Evolutionary conservation across 2,888 invertebrate species (phyloP).

Genomic region (Heliconius ismenius): DNA sequence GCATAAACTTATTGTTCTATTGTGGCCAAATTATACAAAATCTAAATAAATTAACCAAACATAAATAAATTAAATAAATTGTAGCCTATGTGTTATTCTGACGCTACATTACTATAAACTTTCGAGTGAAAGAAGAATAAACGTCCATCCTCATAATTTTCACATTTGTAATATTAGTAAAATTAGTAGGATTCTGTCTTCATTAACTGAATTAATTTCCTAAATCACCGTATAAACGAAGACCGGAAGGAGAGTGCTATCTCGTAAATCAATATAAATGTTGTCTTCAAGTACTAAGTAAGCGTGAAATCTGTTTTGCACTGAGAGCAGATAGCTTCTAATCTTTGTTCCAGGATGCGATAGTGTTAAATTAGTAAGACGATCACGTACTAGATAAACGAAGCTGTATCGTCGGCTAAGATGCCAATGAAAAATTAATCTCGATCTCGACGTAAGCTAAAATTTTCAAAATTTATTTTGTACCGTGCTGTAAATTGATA

Average conservation of each 20-base stretch:
- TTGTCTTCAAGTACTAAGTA: constrained; percentile 27
- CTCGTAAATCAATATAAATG: constrained; percentile 40
- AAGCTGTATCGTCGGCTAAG: constrained; percentile 34
- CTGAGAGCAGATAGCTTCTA: constrained; percentile 36
- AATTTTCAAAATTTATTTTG: neutral
- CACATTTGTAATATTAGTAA: no score
- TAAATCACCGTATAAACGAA: constrained; percentile 12
- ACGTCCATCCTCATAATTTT: no score
- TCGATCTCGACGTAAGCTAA: constrained; percentile 11
- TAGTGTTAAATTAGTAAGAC: constrained; percentile 42
- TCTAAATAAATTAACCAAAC: no score
- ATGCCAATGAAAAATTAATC: constrained; percentile 40
- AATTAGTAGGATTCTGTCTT: neutral
- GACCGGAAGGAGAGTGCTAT: constrained; percentile 24
- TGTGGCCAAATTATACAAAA: no score
- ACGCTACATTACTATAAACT: no score
- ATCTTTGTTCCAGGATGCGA: constrained; percentile 38
- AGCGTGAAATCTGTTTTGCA: constrained; percentile 41
- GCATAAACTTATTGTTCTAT: no score
- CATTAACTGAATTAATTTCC: constrained; percentile 8
- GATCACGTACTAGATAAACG: constrained; percentile 42
- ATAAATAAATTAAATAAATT: no score
- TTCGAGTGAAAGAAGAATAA: no score
- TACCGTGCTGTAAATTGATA: neutral
- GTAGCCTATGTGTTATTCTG: no score